Evolutionary conservation across 2,113 vertebrate genomes (phyloP), one percentile per base, ranked within the genome.

Genomic region (Glareola pratincola): DNA sequence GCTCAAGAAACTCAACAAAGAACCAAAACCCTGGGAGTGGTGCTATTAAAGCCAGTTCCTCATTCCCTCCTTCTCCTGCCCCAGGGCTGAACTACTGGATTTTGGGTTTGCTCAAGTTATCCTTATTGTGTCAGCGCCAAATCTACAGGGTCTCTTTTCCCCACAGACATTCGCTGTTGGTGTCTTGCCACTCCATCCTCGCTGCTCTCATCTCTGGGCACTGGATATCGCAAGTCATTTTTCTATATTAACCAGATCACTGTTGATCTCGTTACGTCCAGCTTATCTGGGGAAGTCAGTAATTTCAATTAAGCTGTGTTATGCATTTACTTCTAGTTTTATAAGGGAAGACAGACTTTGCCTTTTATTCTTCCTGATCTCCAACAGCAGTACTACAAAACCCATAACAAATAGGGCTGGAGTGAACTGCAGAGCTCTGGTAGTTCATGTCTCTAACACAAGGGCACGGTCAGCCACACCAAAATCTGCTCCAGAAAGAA

Each of bases 211-310:
- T 57, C 79, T 63, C 4, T 30, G 68, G 50, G 48, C 23, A 7
- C 37, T 76, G n/a, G 29, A 10, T 72, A 69, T 76, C 10, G 2
- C 82, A 59, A 76, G 50, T 37, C 0, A 26, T 94, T 90, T 93
- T 92, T 56, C 63, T 91, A 1, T 39, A 59, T 69, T 74, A 92
- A 75, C 54, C 32, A 77, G 41, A 86, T 78, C 45, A 14, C 67
- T 67, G 54, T 80, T 83, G 94, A 80, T 95, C 29, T 23, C 57
- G 51, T 91, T 92, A 91, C 51, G 72, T 41, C 37, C 76, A 92
- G 24, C 39, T 95, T 91, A 60, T 91, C 83, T 82, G 48, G 88
- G 73, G 66, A 92, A 94, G 92, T 59, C 86, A 94, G 84, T 76
- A 81, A 91, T 91, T 94, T 81, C 89, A 77, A 67, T 89, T 91